These are phyloP conservation scores for Stictonetta naevosa DNA, from an alignment of 2,113 vertebrate genomes.

Conservation along the genomic window DNA sequence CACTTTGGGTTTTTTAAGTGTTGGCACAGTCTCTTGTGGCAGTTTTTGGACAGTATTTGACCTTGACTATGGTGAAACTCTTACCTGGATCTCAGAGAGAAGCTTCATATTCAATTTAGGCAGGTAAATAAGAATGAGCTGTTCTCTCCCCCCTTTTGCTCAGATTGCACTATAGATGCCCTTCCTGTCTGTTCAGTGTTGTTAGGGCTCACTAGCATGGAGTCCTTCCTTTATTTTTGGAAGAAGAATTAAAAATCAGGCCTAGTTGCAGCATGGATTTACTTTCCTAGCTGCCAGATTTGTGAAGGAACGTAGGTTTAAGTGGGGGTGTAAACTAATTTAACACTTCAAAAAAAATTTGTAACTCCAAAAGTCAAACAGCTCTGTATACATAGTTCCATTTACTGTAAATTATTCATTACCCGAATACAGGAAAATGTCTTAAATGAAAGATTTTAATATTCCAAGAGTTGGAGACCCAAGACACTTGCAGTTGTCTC, in stretches of 20 bases:
- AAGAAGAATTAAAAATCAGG: background rate
- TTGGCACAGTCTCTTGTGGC: background rate
- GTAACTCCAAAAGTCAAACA: background rate
- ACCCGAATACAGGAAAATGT: background rate
- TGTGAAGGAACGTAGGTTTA: background rate
- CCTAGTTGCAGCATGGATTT: background rate
- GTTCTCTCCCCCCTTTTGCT: background rate
- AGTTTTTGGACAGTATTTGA: background rate
- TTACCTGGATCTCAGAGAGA: background rate
- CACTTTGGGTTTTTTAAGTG: background rate
- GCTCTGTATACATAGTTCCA: background rate
- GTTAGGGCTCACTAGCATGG: background rate
- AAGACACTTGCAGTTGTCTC: background rate
- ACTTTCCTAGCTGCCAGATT: background rate
- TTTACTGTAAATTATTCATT: background rate
- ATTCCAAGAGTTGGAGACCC: background rate
- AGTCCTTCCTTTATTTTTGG: background rate
- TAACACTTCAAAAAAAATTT: background rate
- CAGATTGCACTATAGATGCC: background rate
- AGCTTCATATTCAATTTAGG: background rate
- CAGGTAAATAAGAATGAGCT: background rate
- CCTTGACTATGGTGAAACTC: background rate
- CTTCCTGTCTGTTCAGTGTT: background rate
- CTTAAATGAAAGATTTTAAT: background rate
- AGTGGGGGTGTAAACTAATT: background rate